phyloP scores from a whole-genome alignment of 2,113 vertebrate genomes.

The Bombycilla garrulus region DNA sequence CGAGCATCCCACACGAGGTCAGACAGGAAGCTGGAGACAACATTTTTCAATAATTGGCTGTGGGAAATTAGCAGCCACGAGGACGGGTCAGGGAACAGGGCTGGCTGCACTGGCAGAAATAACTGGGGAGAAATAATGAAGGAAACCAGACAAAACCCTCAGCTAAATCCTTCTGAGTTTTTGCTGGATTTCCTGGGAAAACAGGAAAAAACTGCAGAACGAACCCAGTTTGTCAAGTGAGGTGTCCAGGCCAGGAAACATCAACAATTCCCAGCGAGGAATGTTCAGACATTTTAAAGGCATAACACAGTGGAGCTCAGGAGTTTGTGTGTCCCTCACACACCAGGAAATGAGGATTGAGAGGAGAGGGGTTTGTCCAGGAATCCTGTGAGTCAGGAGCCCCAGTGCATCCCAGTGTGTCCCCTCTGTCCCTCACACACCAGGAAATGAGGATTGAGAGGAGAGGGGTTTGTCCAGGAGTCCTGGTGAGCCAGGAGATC shows the following conservation, averaged over 20 bases:
- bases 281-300: not conserved
- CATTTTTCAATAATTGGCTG: not conserved
- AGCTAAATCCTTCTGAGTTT: not conserved
- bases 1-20: not conserved
- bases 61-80: not conserved
- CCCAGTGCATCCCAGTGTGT: too few relatives aligned
- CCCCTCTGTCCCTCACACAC: too few relatives aligned
- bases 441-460: too few relatives aligned
- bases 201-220: not conserved
- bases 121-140: not conserved
- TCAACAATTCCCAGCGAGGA: not conserved
- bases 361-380: not conserved
- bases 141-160: not conserved
- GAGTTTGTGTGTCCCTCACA: not conserved
- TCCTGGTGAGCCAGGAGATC: too few relatives aligned
- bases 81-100: not conserved
- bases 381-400: too few relatives aligned
- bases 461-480: too few relatives aligned
- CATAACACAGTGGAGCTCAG: not conserved
- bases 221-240: not conserved
- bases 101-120: not conserved
- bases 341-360: not conserved
- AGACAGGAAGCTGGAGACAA: not conserved
- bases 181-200: slow-evolving; percentile 10
- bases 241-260: not conserved